phyloP scores from a whole-genome alignment of 2,797 vertebrate species.

The Rhabdophis nuchalis region DNA sequence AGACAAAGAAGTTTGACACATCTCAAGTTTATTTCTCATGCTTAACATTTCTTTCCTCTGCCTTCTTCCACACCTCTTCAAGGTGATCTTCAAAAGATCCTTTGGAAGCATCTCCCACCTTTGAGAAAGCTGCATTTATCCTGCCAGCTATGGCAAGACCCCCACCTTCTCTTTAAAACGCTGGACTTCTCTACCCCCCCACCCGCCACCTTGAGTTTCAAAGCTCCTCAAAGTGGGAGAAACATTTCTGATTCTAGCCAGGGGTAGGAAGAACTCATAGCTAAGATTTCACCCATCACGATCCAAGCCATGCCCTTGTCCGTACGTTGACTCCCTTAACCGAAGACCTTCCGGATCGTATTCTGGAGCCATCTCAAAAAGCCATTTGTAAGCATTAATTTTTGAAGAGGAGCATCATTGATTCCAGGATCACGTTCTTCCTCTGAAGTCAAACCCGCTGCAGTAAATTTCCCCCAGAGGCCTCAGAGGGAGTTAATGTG shows the following conservation, averaged over 20 bases:
- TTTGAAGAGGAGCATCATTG: slow-evolving; percentile 7
- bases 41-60: background rate
- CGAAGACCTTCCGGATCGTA: background rate
- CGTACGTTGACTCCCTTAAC: background rate
- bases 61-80: too few relatives aligned
- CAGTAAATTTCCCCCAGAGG: background rate
- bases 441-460: background rate
- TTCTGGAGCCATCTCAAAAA: background rate
- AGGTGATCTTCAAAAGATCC: background rate
- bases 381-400: slow-evolving; percentile 24
- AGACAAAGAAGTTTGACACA: background rate
- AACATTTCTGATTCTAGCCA: background rate
- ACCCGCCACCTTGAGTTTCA: background rate
- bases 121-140: background rate
- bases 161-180: background rate
- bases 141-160: background rate
- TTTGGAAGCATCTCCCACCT: background rate
- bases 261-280: background rate
- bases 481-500: background rate
- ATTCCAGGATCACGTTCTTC: background rate
- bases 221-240: background rate
- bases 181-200: rapidly evolving
- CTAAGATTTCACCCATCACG: background rate
- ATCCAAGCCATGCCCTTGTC: background rate
- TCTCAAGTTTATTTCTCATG: too few relatives aligned